Evolutionary conservation across 2,113 vertebrate genomes (phyloP).

Genomic region (Syngnathus typhle): DNA sequence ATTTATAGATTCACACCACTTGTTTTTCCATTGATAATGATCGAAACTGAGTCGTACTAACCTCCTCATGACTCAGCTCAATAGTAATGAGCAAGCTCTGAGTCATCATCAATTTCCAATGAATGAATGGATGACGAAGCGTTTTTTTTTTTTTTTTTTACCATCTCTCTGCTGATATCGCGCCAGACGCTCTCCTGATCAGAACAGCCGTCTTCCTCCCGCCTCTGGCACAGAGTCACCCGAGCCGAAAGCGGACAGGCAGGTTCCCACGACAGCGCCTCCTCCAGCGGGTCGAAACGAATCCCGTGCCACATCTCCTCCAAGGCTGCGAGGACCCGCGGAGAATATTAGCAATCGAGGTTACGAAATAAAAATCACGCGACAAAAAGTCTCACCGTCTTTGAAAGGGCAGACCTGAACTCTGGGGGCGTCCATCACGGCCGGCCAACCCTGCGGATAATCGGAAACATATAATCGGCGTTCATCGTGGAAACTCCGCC

Average conservation of each 20-base stretch:
- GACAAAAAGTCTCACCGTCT: constrained; percentile 71
- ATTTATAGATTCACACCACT: too few relatives aligned
- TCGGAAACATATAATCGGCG: not conserved
- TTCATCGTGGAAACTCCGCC: not conserved
- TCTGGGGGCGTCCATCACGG: constrained; percentile 75
- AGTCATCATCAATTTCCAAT: not conserved
- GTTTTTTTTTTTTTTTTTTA: constrained; percentile 6
- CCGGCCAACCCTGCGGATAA: constrained; percentile 76
- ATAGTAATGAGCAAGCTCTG: not conserved
- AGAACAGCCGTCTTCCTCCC: constrained; percentile 52
- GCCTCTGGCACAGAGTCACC: constrained; percentile 69
- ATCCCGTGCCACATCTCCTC: constrained; percentile 76
- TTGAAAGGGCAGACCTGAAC: constrained; percentile 80
- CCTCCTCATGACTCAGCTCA: not conserved
- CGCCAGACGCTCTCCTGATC: constrained; percentile 68
- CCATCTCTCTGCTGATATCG: constrained; percentile 67
- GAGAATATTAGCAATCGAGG: too few relatives aligned
- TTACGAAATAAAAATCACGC: too few relatives aligned
- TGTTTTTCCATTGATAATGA: not conserved
- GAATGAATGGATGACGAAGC: not conserved
- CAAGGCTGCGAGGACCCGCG: constrained; percentile 53
- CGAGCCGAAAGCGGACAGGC: constrained; percentile 67
- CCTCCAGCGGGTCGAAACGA: constrained; percentile 69
- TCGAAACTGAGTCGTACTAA: not conserved
- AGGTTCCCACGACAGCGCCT: constrained; percentile 74